Base-by-base conservation (phyloP, 2,888 invertebrate genomes). In the Athrips mouffetella region DNA sequence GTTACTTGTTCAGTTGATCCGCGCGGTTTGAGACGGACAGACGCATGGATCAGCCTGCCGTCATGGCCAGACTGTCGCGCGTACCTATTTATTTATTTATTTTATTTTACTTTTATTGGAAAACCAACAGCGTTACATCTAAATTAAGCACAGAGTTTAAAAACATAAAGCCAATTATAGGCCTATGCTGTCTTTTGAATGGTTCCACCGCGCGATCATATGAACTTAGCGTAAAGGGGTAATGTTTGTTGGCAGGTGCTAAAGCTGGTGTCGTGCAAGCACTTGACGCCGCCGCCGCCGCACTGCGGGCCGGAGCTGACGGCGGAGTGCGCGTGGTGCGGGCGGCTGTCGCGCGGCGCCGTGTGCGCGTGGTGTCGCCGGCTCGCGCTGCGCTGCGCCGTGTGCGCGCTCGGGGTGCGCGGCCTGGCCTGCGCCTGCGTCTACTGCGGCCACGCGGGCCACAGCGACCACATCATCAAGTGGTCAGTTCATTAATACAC, bases 401-500 rank as follows among this genome's bases (percentile, higher is more conserved):
- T 98, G 58, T 98, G 98, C 80, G 93, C 94, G 67, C 90, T 95
- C 54, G 94, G 95, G 10, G 96, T 98, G 23, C 92, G 93, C 84
- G 98, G 94, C 2, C 91, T 92, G 1, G 94, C 96, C 45, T 94
- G 94, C 73, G 95, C 95, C 62, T 98, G 98, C 79, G 89, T 95
- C 47, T 90, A 93, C 53, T 98, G 98, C 83, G 96, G 96, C 0
- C 98, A 98, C 80, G 98, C 97, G 1, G 98, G 98, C 0, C 98
- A 98, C 78, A 92, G 94, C 2, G 80, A 89, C 42, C 98, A 98
- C 78, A 91, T 98, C 87, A 89, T 92, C 62, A 90, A 92, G 47
- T 98, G 98, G 98, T 84, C 20, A 45, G 56, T 54, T 5, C 11
- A 15, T 15, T 15, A 15, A 13, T 4, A 4, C 16, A 8, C 33